Evolutionary conservation across 2,888 invertebrate genomes (phyloP), one percentile per base, ranked within the genome.

Genomic region (Dexiosoma caninum): DNA sequence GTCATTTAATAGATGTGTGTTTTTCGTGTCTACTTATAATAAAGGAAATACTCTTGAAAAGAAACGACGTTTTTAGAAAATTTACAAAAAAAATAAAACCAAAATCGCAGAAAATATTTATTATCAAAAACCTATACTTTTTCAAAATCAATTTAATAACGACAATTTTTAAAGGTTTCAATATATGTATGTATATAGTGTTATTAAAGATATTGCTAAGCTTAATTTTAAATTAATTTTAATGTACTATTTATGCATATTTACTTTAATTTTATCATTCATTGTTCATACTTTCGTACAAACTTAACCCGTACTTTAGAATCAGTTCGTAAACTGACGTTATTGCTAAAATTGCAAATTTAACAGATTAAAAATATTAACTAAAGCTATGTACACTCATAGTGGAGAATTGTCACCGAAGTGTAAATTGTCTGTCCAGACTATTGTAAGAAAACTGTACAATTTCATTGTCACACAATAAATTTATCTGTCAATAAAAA

Each of bases 101-200:
- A 69, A 37, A 71, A 51, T 62, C 75, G 66, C 78, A 77, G 78
- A 78, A 72, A 64, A 82, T 16, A 49, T 42, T 40, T 55, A 72
- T 55, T 46, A 51, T 10, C 3, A 51, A 81, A 82, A 75, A 81
- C 80, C 80, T 66, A 75, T 76, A 80, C 46, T 83, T 81, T 77
- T 78, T 81, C 72, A 66, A 71, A 74, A 70, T 67, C 53, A 88
- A 88, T 84, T 87, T 83, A 85, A n/a, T n/a, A n/a, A 88, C 84
- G 88, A 87, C 87, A 88, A 88, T 88, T 88, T 86, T 75, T 49
- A 84, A 85, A 88, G 88, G 88, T 88, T 88, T 88, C 88, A 88
- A 81, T 78, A 75, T 78, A 79, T 74, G 44, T 62, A 77, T 81
- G 75, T 67, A 62, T 37, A 55, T 59, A 64, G 46, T 72, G 59